Evolutionary conservation across 2,888 invertebrate species (phyloP), one percentile per base, ranked within the genome.

Genomic region (Aphidius colemani): DNA sequence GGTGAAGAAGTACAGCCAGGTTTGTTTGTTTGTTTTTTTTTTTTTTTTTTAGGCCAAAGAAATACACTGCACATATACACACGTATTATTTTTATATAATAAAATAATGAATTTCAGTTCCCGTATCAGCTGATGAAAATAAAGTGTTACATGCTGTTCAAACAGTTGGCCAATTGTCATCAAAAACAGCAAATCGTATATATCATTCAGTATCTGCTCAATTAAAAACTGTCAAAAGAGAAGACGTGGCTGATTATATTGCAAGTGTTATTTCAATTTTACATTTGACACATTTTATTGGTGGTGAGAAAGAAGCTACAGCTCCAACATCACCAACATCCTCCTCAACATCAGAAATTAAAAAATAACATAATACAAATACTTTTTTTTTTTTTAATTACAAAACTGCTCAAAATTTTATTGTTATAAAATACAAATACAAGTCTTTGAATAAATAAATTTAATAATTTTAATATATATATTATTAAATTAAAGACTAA

Each of bases 101-200:
- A 45, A 30, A n/a, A 41, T 8, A n/a, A n/a, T 57, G 58, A 9
- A 53, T 55, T 84, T n/a, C 78, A 90, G 90, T 86, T 69, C 86
- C 90, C 73, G 86, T 88, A 71, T 81, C 87, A 49, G 86, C 87
- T 56, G 85, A 84, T 65, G 86, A 85, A 70, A 90, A 91, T 81
- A 90, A 90, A 70, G 89, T 90, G 11, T 79, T 89, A 69, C 90
- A 90, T 81, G 88, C 90, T 1, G 87, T 90, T 65, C 90, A 91
- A 84, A 90, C 90, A 0, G 89, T 91, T 69, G 90, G 91, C 18
- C 85, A 90, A 45, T 85, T 91, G 69, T 90, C 90, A 73, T 85
- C 88, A 18, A 91, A 90, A 79, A 89, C 90, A 9, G 90, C 90
- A 55, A 85, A 89, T 69, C 86, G 91, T 67, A 89, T 91, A 68